Conservation (phyloP, 92 coral and sea anemone genomes). For the Plumapathes pennacea region DNA sequence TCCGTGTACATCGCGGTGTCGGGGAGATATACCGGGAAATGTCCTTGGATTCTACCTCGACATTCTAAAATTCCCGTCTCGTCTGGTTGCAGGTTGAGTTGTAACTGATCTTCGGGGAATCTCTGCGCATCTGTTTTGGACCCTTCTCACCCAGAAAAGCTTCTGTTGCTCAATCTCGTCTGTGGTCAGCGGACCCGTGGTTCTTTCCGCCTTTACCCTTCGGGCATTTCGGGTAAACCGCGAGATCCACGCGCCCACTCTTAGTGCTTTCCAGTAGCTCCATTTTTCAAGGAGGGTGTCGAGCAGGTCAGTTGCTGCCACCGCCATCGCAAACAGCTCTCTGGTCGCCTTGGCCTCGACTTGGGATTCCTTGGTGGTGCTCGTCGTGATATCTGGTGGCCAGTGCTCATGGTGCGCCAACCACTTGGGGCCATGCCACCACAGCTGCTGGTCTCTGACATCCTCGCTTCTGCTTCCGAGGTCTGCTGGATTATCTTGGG, state of each 20-base stretch:
- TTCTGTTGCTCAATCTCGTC: conserved; percentile 14
- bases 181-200: conserved; percentile 30
- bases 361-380: conserved; percentile 4
- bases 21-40: conserved; percentile 16
- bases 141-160: conserved; percentile 9
- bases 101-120: conserved; percentile 7
- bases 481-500: conserved; percentile 31
- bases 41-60: conserved; percentile 16
- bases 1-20: too few species aligned
- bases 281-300: conserved; percentile 11
- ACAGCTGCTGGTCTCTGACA: conserved; percentile 4
- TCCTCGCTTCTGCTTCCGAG: conserved; percentile 37
- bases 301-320: conserved; percentile 12
- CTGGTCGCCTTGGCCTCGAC: conserved; percentile 12
- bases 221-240: conserved; percentile 17
- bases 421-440: conserved; percentile 45
- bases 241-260: conserved; percentile 32
- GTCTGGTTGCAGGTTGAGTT: conserved; percentile 16
- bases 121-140: conserved; percentile 6
- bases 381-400: conserved; percentile 11
- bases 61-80: conserved; percentile 18
- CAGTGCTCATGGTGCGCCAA: conserved; percentile 12
- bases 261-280: conserved; percentile 6
- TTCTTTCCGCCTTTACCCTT: neutral
- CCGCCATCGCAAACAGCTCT: conserved; percentile 25